Percentiles rank a stretch among this genome's conserved stretches.
Conservation (phyloP, 1,140 invertebrate genomes). For the Bombus haemorrhoidalis region DNA sequence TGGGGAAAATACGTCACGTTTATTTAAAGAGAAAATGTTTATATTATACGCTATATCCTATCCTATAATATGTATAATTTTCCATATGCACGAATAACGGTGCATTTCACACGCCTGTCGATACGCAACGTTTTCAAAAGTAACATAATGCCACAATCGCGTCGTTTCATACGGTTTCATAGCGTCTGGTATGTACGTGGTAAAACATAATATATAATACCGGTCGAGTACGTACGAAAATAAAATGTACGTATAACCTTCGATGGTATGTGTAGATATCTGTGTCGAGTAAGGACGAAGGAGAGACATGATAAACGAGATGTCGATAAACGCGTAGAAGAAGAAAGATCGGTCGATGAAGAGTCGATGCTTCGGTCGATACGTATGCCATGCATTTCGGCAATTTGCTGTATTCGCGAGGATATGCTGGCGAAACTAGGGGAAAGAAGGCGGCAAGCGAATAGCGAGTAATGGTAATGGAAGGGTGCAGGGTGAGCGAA, state of each 20-base stretch:
- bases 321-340: background rate
- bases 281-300: background rate
- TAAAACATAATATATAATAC: too few species aligned
- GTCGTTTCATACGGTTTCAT: too few species aligned
- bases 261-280: background rate
- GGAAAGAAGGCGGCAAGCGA: background rate
- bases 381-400: background rate
- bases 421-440: background rate
- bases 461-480: background rate
- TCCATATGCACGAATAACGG: too few species aligned
- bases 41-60: too few species aligned
- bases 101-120: too few species aligned
- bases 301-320: background rate
- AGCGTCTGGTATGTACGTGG: too few species aligned
- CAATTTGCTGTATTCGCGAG: background rate
- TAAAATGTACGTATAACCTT: background rate
- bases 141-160: too few species aligned
- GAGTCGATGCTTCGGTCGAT: too few species aligned
- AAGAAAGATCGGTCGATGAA: background rate
- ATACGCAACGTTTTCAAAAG: too few species aligned
- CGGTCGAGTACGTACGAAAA: background rate
- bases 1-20: too few species aligned
- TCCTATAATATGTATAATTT: too few species aligned
- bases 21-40: too few species aligned
- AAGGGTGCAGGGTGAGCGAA: constrained; percentile 6